Base-by-base conservation (phyloP, 2,888 invertebrate species). In the Escarpia spicata region DNA sequence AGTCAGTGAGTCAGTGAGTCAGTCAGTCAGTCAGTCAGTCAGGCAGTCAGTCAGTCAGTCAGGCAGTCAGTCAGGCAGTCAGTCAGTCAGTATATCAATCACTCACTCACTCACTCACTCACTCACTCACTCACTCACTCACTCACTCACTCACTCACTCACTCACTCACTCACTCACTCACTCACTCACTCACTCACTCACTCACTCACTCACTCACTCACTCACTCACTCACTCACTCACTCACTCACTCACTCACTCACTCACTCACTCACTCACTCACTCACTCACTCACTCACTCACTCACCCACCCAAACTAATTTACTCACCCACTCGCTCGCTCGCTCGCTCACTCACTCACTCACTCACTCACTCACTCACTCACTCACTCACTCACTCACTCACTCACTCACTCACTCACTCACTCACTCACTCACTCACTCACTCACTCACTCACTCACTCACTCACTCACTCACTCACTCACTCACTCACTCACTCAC, bases 21-120 rank as follows among this genome's bases (percentile, higher is more conserved):
- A 93, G 93, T 93, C 93, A 93, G 92, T 93, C 93, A 93, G 92
- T 93, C 93, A 93, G 92, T 93, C 93, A 93, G 92, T 93, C 93
- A 93, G 92, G 92, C 93, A 93, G 92, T 93, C 93, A 93, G 89
- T 92, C 92, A 92, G 92, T 92, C 92, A 44, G 52, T 92, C 52
- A 44, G n/a, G 43, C 92, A 92, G 92, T 19, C 92, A 92, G 26
- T 92, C 92, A 44, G 92, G 9, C 92, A 92, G 92, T 10, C 92
- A 92, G 92, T 92, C 92, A 92, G 58, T 92, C 92, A 92, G 92
- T 92, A 6, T 45, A 92, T 37, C 60, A 90, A 31, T 90, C 92
- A 92, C 91, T 93, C 91, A 93, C 58, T 93, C 92, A 93, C 91
- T 93, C 92, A 92, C 91, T 93, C 92, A 93, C 91, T 93, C 92